These are phyloP conservation scores for Brachionus rotundiformis DNA, from an alignment of 1,140 invertebrate species.

Conservation along the genomic window DNA sequence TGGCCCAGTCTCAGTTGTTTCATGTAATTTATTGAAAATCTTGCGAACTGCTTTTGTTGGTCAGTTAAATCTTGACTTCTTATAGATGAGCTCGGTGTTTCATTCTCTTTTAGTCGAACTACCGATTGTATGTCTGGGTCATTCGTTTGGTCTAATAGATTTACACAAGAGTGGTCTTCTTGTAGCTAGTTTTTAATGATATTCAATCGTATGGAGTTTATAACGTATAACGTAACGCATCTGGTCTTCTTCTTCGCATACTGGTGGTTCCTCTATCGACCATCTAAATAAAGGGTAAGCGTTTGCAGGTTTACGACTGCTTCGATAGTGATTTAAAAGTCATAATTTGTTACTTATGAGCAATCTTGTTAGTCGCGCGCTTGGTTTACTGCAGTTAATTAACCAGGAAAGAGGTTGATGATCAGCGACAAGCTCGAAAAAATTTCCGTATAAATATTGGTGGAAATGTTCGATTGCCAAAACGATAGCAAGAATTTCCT, in stretches of 20 bases:
- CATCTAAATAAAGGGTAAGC: conserved; percentile 53
- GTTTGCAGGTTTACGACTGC: neutral
- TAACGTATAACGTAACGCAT: no score
- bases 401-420: conserved; percentile 64
- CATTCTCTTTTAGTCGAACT: no score
- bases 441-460: conserved; percentile 61
- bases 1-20: no score
- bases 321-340: neutral
- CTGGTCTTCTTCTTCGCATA: neutral
- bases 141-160: no score
- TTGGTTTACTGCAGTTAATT: conserved; percentile 54
- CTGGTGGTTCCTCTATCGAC: neutral
- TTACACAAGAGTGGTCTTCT: no score
- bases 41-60: no score
- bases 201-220: no score
- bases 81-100: no score
- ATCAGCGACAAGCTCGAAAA: conserved; percentile 65
- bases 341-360: neutral
- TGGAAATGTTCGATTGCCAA: conserved; percentile 63
- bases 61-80: no score
- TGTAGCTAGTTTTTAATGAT: no score
- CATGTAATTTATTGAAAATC: no score
- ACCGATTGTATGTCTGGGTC: no score
- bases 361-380: neutral
- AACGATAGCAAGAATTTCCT: conserved; percentile 61